A percentile compares a stretch with the other conserved stretches of the same genome.
These are phyloP conservation scores for Alectura lathami DNA, from an alignment of 2,113 vertebrate genomes.

Conservation along the genomic window DNA sequence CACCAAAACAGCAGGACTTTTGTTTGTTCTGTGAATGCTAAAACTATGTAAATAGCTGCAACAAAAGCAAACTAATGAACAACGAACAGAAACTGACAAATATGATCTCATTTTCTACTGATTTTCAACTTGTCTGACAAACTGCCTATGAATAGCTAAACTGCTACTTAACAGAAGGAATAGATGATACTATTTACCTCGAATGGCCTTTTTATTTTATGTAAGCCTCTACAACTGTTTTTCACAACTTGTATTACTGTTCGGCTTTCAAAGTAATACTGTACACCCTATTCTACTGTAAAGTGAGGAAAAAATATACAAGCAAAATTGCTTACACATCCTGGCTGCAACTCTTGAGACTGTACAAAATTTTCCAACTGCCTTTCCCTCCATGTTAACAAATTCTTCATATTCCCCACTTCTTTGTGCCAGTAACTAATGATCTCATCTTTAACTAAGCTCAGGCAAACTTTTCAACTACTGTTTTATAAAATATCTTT, in stretches of 20 bases:
- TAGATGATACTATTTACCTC: background rate
- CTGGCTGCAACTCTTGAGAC: constrained; percentile 1
- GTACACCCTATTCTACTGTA: background rate
- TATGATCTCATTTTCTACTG: background rate
- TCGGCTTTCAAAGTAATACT: background rate
- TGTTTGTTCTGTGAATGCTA: background rate
- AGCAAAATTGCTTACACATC: constrained; percentile 23
- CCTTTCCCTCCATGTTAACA: constrained; percentile 13
- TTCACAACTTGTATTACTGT: background rate
- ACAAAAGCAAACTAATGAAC: background rate
- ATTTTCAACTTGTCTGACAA: background rate
- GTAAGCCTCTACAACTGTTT: background rate
- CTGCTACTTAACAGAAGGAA: background rate
- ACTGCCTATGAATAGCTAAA: background rate
- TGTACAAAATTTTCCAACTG: constrained; percentile 43
- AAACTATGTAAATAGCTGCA: background rate
- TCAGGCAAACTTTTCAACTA: constrained; percentile 35
- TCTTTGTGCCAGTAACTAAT: constrained; percentile 55
- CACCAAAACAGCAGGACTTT: background rate
- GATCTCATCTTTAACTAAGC: constrained; percentile 19
- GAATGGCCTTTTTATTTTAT: background rate
- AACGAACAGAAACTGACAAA: background rate
- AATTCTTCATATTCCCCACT: constrained; percentile 47
- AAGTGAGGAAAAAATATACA: constrained; percentile 23
- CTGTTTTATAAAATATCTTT: constrained; percentile 17